These are phyloP conservation scores for Biston stratarius DNA, from an alignment of 2,888 invertebrate genomes.

Conservation along the genomic window DNA sequence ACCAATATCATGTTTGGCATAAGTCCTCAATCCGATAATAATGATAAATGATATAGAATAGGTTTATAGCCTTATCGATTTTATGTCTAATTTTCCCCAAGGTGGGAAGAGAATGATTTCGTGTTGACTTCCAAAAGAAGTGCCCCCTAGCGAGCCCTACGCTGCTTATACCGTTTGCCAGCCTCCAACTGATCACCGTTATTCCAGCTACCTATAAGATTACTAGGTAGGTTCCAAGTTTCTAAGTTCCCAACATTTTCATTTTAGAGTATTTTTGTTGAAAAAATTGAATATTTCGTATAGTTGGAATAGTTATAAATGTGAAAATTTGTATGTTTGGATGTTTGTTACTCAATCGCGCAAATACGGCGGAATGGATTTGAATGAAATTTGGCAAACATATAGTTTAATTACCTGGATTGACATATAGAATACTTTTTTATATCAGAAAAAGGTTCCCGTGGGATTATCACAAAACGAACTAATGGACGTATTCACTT, in stretches of 20 bases:
- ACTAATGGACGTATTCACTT: too few species aligned
- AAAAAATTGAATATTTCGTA: too few species aligned
- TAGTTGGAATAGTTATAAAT: too few species aligned
- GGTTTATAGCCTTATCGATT: not conserved
- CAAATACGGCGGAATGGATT: too few species aligned
- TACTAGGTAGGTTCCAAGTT: constrained; percentile 11
- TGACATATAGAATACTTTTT: too few species aligned
- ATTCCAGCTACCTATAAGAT: constrained; percentile 40
- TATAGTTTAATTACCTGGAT: too few species aligned
- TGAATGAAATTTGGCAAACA: too few species aligned
- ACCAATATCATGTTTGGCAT: constrained; percentile 1
- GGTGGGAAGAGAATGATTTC: not conserved
- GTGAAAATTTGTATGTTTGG: too few species aligned
- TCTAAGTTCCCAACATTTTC: not conserved
- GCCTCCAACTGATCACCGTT: constrained; percentile 59
- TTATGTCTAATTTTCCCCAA: not conserved
- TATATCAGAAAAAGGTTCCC: too few species aligned
- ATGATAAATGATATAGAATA: constrained; percentile 7
- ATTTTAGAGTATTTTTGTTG: too few species aligned
- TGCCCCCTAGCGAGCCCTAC: constrained; percentile 53
- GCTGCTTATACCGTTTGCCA: constrained; percentile 58
- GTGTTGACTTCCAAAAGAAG: constrained; percentile 37
- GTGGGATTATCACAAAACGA: too few species aligned
- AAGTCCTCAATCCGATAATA: not conserved
- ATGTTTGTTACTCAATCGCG: too few species aligned